Conservation (phyloP, 1,140 invertebrate genomes). For the Drosophila lini region DNA sequence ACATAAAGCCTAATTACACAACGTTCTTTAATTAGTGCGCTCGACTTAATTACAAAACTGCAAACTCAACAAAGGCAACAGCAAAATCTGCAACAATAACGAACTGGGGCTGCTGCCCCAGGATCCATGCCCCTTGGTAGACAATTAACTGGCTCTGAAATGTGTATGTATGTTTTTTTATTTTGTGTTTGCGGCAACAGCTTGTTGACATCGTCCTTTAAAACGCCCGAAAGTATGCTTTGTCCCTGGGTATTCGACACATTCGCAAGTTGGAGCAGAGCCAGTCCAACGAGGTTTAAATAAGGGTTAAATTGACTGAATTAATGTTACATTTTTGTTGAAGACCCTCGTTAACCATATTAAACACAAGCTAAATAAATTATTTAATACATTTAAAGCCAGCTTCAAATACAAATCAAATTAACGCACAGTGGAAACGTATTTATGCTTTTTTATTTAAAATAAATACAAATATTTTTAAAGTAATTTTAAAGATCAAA, state of each 20-base stretch:
- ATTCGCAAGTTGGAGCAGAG: conserved; percentile 14
- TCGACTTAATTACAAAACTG: conserved; percentile 69
- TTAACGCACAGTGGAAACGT: background rate
- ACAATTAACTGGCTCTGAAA: conserved; percentile 44
- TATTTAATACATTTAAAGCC: background rate
- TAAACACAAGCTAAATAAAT: background rate
- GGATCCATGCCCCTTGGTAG: conserved; percentile 30
- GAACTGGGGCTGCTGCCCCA: conserved; percentile 11
- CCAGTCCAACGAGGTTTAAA: conserved; percentile 5
- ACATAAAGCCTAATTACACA: conserved; percentile 64
- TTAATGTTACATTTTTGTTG: conserved; percentile 11
- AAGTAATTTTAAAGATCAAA: background rate
- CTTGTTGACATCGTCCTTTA: conserved; percentile 52
- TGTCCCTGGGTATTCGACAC: conserved; percentile 31
- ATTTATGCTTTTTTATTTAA: background rate
- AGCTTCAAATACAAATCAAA: background rate
- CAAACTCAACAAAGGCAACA: conserved; percentile 55
- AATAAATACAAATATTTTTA: background rate
- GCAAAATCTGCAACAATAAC: conserved; percentile 34
- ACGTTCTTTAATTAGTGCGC: conserved; percentile 68
- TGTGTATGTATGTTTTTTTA: conserved; percentile 3
- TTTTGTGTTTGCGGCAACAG: conserved; percentile 44
- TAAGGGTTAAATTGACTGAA: conserved; percentile 30
- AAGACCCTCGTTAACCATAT: conserved; percentile 5
- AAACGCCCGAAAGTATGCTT: conserved; percentile 46